Evolutionary conservation across 2,888 invertebrate species (phyloP).

Genomic region (Saturnia japonica): DNA sequence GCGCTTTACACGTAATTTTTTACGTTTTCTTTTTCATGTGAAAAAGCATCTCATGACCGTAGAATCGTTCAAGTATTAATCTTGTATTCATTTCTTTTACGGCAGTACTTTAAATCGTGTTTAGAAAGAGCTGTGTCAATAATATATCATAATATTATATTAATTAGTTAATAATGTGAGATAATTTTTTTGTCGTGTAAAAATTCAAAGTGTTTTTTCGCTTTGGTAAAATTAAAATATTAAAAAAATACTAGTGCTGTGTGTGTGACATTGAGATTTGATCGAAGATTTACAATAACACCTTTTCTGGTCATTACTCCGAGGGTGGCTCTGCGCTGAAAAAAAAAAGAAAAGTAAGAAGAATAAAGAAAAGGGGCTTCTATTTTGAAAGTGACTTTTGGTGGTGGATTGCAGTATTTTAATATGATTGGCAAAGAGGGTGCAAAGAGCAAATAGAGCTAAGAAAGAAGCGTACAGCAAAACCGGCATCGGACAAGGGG

Average conservation of each 20-base stretch:
- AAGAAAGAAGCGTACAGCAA: constrained; percentile 5
- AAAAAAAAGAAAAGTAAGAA: not conserved
- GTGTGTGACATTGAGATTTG: not conserved
- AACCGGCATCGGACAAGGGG: constrained; percentile 14
- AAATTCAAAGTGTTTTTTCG: not conserved
- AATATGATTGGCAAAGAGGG: not conserved
- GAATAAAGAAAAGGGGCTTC: not conserved
- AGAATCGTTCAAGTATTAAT: no score
- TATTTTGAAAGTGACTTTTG: not conserved
- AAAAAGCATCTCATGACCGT: not conserved
- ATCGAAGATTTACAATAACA: not conserved
- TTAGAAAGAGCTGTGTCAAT: not conserved
- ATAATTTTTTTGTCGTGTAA: constrained; percentile 2
- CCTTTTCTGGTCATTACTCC: not conserved
- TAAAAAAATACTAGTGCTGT: not conserved
- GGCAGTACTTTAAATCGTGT: not conserved
- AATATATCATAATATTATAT: not conserved
- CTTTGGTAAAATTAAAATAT: not conserved
- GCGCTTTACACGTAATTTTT: not conserved
- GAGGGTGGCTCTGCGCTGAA: not conserved
- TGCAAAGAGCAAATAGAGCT: constrained; percentile 1
- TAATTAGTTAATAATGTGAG: no score
- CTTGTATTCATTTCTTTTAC: not conserved
- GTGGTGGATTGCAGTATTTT: not conserved
- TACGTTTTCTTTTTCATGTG: not conserved